Base-by-base conservation (phyloP, 2,113 vertebrate genomes). In the Pitta sordida region DNA sequence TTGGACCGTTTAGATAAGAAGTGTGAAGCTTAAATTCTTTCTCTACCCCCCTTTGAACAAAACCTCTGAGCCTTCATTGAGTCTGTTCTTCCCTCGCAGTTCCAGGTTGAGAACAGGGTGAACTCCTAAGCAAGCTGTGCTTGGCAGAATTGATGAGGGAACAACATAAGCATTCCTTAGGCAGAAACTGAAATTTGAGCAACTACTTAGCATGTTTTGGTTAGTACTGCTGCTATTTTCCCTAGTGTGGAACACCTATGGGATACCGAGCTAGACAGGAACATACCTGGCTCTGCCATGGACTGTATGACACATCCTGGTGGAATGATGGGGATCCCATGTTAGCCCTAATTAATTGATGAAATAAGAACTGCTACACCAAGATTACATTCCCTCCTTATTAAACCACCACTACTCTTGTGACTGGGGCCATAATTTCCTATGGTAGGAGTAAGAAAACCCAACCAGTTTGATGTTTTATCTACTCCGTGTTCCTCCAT, bases 11-110 rank as follows among this genome's bases (percentile, higher is more conserved):
- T 91, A 91, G 60, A 81, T 74, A 83, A 84, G 78, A 92, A 21
- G 79, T 88, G 85, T 90, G 90, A 95, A 95, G 20, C 67, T 93
- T 90, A 52, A 88, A 70, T 86, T 91, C 60, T 86, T 79, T 73
- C 82, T 93, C 53, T 90, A 13, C 30, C 77, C 36, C 63, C 59
- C 23, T 94, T 83, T 78, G 75, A 95, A 88, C 60, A 94, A 95
- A 96, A 94, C 51, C 85, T 91, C 79, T 20, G 41, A 91, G 90
- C 48, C 75, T 90, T 70, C 80, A 82, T 65, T 80, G 84, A 87
- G 58, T 73, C 76, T 83, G 63, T 68, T 79, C 78, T 88, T 95
- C 67, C 67, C 48, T 87, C 8, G 14, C 87, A 80, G 52, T 73
- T 94, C 53, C 67, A 77, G 92, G 83, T 78, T 90, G 91, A 68